Conservation (phyloP, 92 coral and sea anemone species). For the Phenganax marumi region DNA sequence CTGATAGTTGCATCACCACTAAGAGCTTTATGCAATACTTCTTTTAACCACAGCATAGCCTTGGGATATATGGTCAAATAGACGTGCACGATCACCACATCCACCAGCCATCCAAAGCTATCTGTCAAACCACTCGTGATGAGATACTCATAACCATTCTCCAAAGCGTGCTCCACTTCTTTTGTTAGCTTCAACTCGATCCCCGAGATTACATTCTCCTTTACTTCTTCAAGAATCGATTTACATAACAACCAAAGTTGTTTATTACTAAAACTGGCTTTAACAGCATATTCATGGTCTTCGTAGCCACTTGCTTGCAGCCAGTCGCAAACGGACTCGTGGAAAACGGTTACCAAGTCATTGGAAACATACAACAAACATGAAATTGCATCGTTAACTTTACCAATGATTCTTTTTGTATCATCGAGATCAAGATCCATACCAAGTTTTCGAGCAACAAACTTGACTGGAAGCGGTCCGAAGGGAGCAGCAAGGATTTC, state of each 20-base stretch:
- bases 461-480: conserved; percentile 7
- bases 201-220: not conserved
- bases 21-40: no score
- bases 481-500: not conserved
- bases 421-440: not conserved
- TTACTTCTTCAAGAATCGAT: not conserved
- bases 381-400: not conserved
- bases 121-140: not conserved
- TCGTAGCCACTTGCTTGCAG: not conserved
- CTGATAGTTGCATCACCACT: no score
- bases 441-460: not conserved
- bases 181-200: not conserved
- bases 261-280: not conserved
- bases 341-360: conserved; percentile 17
- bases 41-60: no score
- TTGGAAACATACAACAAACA: conserved; percentile 35
- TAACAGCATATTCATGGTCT: not conserved
- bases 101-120: not conserved
- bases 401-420: not conserved
- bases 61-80: not conserved
- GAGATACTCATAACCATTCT: not conserved
- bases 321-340: conserved; percentile 1
- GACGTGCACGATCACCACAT: not conserved
- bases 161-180: conserved; percentile 2
- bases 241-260: not conserved